These are phyloP conservation scores for Ochropleura leucogaster DNA, from an alignment of 2,888 invertebrate species.

Conservation along the genomic window DNA sequence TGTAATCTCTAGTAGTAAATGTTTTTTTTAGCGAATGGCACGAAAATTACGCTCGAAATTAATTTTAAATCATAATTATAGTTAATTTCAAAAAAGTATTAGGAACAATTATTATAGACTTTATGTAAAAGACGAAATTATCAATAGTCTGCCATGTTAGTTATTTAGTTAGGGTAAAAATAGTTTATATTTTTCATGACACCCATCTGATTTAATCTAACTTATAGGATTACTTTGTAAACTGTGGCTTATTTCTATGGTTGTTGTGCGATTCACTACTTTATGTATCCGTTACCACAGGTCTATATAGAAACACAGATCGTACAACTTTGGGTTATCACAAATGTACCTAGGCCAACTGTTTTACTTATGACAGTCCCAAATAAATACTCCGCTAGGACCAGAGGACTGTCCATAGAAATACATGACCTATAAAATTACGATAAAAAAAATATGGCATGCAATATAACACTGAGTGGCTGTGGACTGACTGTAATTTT, in stretches of 20 bases:
- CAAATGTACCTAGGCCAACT: neutral
- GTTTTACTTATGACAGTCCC: neutral
- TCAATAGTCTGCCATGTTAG: constrained; percentile 52
- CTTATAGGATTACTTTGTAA: constrained; percentile 29
- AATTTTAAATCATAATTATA: constrained; percentile 37
- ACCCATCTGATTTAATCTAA: constrained; percentile 36
- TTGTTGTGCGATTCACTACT: constrained; percentile 41
- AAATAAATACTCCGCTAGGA: neutral
- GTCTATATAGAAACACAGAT: constrained; percentile 17
- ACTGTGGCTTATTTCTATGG: constrained; percentile 24
- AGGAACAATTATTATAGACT: constrained; percentile 41
- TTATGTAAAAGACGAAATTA: constrained; percentile 48
- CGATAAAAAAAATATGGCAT: constrained; percentile 14
- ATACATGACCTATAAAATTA: neutral
- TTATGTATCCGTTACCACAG: constrained; percentile 49
- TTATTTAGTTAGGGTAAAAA: constrained; percentile 48
- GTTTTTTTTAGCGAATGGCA: constrained; percentile 42
- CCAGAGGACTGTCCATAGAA: neutral
- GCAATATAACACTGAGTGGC: constrained; percentile 62
- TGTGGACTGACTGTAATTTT: constrained; percentile 70
- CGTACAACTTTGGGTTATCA: constrained; percentile 15
- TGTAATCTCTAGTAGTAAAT: constrained; percentile 45
- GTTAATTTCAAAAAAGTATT: constrained; percentile 55
- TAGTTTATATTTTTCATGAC: constrained; percentile 55
- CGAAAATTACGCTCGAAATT: constrained; percentile 47